Conservation (phyloP, 2,113 vertebrate species). For the Meleagris gallopavo region DNA sequence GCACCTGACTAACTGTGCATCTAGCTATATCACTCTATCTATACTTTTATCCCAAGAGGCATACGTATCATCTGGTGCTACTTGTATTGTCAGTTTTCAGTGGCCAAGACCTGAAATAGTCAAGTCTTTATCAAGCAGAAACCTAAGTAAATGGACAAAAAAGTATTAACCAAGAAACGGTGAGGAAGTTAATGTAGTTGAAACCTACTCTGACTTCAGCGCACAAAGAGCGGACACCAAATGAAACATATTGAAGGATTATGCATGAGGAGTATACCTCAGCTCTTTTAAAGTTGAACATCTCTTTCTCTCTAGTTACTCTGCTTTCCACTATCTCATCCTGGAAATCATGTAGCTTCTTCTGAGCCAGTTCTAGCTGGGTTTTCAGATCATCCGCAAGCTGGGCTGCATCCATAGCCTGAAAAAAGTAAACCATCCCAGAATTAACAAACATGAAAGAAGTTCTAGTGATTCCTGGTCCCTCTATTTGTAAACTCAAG, state of each 20-base stretch:
- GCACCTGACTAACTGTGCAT: neutral
- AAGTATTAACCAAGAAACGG: neutral
- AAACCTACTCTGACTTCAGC: neutral
- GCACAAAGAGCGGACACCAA: neutral
- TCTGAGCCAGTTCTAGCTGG: conserved; percentile 91
- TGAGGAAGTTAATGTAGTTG: neutral
- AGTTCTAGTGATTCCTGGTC: neutral
- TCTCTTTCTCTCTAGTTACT: conserved; percentile 94
- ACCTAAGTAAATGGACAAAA: neutral
- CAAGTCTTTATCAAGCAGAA: neutral
- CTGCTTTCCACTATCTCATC: conserved; percentile 95
- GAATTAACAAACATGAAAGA: neutral
- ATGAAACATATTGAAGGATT: neutral
- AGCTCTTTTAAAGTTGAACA: conserved; percentile 93
- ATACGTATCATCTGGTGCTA: neutral
- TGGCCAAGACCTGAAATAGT: neutral
- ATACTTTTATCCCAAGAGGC: neutral
- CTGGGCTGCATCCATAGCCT: conserved; percentile 92
- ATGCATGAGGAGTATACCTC: conserved; percentile 78
- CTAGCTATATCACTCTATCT: neutral
- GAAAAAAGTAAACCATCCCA: neutral
- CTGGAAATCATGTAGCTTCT: conserved; percentile 89
- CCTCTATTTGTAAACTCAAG: neutral
- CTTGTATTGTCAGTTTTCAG: neutral
- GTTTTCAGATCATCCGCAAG: conserved; percentile 90